Evolutionary conservation across 2,797 vertebrate genomes (phyloP).

Genomic region (Setipinna tenuifilis): DNA sequence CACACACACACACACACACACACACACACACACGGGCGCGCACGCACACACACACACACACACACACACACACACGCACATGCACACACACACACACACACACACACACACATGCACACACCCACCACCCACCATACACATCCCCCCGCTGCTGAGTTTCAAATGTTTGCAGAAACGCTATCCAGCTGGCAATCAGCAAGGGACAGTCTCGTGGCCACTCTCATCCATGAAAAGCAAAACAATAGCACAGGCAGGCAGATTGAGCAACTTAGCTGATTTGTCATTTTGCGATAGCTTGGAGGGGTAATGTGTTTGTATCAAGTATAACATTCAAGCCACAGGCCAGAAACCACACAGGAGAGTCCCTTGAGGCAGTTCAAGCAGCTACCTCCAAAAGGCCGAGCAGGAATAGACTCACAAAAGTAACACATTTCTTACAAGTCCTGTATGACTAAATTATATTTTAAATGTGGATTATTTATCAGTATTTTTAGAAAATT

Average conservation of each 20-base stretch:
- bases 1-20: background rate
- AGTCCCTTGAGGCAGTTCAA: background rate
- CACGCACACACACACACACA: background rate
- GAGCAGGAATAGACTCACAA: background rate
- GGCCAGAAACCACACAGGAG: background rate
- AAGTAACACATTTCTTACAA: background rate
- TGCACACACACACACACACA: slow-evolving; percentile 55
- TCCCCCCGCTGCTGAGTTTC: slow-evolving; percentile 23
- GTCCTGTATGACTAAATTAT: background rate
- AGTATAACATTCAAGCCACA: slow-evolving; percentile 44
- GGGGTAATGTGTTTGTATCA: slow-evolving; percentile 60
- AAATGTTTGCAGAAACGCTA: slow-evolving; percentile 43
- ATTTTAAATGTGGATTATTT: background rate
- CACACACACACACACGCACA: slow-evolving; percentile 54
- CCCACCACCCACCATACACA: background rate
- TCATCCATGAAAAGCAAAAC: background rate
- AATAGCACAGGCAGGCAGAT: background rate
- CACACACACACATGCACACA: slow-evolving; percentile 3
- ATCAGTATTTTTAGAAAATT: background rate
- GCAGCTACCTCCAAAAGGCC: background rate
- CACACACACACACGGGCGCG: background rate
- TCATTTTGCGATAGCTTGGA: background rate
- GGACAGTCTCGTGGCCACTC: background rate
- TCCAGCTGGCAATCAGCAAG: slow-evolving; percentile 48
- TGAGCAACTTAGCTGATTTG: background rate